Evolutionary conservation across 92 coral and sea anemone genomes (phyloP).

Genomic region (Palythoa grandis): DNA sequence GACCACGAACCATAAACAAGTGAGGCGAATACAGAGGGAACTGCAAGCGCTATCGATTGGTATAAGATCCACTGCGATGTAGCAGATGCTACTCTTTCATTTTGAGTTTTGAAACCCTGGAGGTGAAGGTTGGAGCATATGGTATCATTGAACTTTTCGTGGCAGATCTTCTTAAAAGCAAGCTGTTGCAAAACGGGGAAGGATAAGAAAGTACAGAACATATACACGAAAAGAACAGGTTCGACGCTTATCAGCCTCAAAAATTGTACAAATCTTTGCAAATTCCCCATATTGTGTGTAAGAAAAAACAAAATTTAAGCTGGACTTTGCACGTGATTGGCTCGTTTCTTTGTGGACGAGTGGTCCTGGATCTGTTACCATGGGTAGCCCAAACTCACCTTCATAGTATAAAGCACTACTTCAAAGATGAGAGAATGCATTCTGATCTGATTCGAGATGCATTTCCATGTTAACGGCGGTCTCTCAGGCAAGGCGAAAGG

Average conservation of each 20-base stretch:
- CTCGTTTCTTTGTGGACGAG: background rate
- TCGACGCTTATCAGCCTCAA: constrained; percentile 79
- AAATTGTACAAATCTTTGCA: background rate
- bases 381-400: too few relatives aligned
- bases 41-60: constrained; percentile 65
- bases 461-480: too few relatives aligned
- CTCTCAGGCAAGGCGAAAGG: too few relatives aligned
- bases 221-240: constrained; percentile 87
- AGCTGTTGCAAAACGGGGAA: constrained; percentile 88
- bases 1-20: constrained; percentile 94
- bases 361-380: background rate
- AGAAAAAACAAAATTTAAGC: background rate
- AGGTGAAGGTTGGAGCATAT: constrained; percentile 74
- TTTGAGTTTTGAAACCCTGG: constrained; percentile 33
- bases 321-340: background rate
- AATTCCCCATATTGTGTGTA: background rate
- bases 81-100: constrained; percentile 61
- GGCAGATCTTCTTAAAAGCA: constrained; percentile 87
- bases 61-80: constrained; percentile 91
- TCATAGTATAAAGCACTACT: too few relatives aligned
- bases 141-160: constrained; percentile 61
- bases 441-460: too few relatives aligned
- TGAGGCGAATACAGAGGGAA: constrained; percentile 81
- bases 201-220: constrained; percentile 81
- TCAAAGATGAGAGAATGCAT: too few relatives aligned